Evolutionary conservation across 2,797 vertebrate species (phyloP).

Genomic region (Sebastes flavidus): DNA sequence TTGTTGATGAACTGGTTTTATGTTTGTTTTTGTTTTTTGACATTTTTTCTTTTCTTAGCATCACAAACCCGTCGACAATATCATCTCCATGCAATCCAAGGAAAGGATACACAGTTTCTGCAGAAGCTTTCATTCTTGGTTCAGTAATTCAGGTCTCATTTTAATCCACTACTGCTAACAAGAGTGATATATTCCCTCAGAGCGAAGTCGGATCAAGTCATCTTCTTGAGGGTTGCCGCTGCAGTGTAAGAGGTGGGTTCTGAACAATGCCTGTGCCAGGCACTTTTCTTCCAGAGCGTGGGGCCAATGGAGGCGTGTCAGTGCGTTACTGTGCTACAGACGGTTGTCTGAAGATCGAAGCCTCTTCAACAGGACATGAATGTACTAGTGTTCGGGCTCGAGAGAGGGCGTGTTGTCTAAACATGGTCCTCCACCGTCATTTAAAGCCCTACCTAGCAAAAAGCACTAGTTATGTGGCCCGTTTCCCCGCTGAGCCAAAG

Average conservation of each 20-base stretch:
- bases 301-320: conserved; percentile 48
- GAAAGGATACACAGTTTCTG: conserved; percentile 47
- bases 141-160: conserved; percentile 60
- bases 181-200: conserved; percentile 43
- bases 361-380: conserved; percentile 75
- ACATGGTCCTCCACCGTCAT: conserved; percentile 45
- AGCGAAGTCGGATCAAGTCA: conserved; percentile 52
- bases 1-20: conserved; percentile 54
- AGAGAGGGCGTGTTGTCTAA: conserved; percentile 47
- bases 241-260: conserved; percentile 47
- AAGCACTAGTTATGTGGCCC: conserved; percentile 67
- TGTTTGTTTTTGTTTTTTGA: conserved; percentile 30
- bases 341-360: conserved; percentile 54
- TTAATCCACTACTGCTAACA: conserved; percentile 39
- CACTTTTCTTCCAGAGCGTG: conserved; percentile 66
- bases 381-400: conserved; percentile 73
- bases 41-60: conserved; percentile 35
- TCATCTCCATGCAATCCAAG: conserved; percentile 59
- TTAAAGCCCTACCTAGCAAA: conserved; percentile 61
- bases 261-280: conserved; percentile 52
- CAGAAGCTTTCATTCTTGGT: conserved; percentile 67
- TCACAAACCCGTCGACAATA: conserved; percentile 46
- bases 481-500: conserved; percentile 79
- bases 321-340: conserved; percentile 53
- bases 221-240: conserved; percentile 44